These are phyloP conservation scores for Siderastrea siderea DNA, from an alignment of 92 coral and sea anemone species.

Conservation along the genomic window DNA sequence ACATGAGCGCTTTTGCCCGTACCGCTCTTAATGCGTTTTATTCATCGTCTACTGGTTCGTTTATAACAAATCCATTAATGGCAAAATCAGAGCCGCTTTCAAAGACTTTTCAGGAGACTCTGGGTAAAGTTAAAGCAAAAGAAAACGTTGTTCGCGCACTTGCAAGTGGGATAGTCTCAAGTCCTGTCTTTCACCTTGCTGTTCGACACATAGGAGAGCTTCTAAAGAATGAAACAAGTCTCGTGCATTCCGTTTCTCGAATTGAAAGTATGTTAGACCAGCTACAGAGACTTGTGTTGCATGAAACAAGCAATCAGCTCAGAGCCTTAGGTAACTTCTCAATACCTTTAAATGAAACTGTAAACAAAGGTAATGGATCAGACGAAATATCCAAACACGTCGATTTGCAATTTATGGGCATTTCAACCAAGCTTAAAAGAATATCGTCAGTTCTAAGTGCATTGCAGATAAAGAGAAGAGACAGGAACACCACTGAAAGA, in stretches of 20 bases:
- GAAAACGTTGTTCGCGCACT: conserved; percentile 31
- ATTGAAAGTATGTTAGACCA: conserved; percentile 36
- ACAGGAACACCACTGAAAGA: not conserved
- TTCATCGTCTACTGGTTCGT: not conserved
- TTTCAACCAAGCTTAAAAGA: conserved; percentile 25
- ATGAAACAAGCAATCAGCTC: conserved; percentile 22
- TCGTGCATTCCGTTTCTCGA: conserved; percentile 36
- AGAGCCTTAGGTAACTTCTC: not conserved
- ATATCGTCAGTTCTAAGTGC: conserved; percentile 37
- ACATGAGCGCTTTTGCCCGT: not conserved
- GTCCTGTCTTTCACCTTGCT: conserved; percentile 34
- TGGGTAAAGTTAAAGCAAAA: conserved; percentile 1
- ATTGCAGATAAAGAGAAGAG: conserved; percentile 4
- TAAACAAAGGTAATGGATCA: not conserved
- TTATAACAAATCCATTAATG: not conserved
- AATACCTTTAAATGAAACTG: not conserved
- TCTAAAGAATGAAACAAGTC: conserved; percentile 29
- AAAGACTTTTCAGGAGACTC: not conserved
- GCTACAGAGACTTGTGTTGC: conserved; percentile 11
- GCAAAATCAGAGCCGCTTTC: not conserved
- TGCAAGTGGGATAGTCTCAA: conserved; percentile 42
- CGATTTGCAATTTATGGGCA: conserved; percentile 10
- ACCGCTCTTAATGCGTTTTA: not conserved
- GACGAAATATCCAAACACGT: conserved; percentile 20
- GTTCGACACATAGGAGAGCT: conserved; percentile 25